Evolutionary conservation across 2,797 vertebrate genomes (phyloP), one percentile per base, ranked within the genome.

Genomic region (Amphiprion clarkii): DNA sequence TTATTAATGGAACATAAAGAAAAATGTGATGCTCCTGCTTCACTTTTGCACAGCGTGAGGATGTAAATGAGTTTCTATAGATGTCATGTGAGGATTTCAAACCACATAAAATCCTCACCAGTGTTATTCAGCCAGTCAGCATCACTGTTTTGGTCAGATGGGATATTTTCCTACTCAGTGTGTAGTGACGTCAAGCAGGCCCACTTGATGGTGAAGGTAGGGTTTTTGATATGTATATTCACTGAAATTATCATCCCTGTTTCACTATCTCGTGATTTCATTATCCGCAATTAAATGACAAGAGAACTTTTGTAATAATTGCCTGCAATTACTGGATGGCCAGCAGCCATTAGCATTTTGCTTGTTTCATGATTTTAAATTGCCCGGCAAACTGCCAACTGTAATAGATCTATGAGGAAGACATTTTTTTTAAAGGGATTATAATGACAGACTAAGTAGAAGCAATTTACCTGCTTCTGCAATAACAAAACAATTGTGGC

Each of bases 281-380:
- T 91, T 90, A 91, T 88, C 85, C 82, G 85, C 93, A 90, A 93
- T 94, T 93, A 93, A 56, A 87, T 78, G 72, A 90, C 83, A 91
- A 92, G 89, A 85, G 88, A 93, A 93, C 87, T 89, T 93, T 87
- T 63, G 74, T 72, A 80, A 87, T 94, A 95, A 95, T 94, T 94
- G 90, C 90, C 85, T 57, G 76, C 79, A 94, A 94, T 95, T 94
- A 93, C 86, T 54, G 71, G 85, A 67, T 79, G 82, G 85, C 86
- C 74, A 36, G 79, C 55, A 1, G 13, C 67, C 67, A 94, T 95
- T 95, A 91, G 92, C 93, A 95, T 95, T 87, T 92, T 67, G 75
- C 81, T 92, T 93, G 90, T 93, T 93, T 84, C 75, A 58, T 83
- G 84, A 81, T 91, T 84, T 36, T 75, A 58, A 82, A 89, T 83